Conservation (phyloP, 2,113 vertebrate species). For the Ceyx cyanopectus region DNA sequence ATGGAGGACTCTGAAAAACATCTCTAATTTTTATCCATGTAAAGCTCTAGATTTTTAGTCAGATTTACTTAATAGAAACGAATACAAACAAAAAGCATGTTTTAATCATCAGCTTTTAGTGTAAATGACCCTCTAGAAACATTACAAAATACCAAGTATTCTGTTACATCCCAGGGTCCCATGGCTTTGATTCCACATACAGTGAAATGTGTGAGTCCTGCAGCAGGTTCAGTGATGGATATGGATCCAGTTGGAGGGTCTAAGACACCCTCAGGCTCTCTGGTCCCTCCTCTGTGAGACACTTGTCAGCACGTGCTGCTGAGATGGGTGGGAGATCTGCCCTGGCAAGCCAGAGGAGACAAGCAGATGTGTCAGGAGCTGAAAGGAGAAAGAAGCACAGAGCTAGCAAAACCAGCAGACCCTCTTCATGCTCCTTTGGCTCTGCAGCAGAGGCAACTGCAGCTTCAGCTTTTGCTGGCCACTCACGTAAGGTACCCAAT, state of each 20-base stretch:
- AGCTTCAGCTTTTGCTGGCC: conserved; percentile 30
- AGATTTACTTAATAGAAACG: neutral
- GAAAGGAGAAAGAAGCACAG: conserved; percentile 11
- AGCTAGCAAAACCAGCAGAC: neutral
- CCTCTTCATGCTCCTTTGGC: no score
- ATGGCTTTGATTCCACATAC: neutral
- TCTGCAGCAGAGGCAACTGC: conserved; percentile 38
- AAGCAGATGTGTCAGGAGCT: neutral
- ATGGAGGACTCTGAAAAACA: neutral
- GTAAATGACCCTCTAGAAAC: conserved; percentile 9
- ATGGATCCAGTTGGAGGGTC: neutral
- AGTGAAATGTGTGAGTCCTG: neutral
- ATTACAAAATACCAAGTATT: conserved; percentile 2
- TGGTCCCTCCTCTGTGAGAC: neutral
- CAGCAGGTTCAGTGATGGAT: conserved; percentile 12
- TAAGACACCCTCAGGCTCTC: neutral
- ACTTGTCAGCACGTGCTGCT: conserved; percentile 8
- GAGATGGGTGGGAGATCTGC: neutral
- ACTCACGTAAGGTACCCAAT: conserved; percentile 47
- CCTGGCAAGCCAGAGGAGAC: neutral
- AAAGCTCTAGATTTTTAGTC: neutral
- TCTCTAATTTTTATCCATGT: neutral
- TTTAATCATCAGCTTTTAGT: neutral
- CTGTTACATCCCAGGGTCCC: conserved; percentile 43
- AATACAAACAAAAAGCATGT: neutral